Base-by-base conservation (phyloP, 2,113 vertebrate genomes). In the Microtus ochrogaster region DNA sequence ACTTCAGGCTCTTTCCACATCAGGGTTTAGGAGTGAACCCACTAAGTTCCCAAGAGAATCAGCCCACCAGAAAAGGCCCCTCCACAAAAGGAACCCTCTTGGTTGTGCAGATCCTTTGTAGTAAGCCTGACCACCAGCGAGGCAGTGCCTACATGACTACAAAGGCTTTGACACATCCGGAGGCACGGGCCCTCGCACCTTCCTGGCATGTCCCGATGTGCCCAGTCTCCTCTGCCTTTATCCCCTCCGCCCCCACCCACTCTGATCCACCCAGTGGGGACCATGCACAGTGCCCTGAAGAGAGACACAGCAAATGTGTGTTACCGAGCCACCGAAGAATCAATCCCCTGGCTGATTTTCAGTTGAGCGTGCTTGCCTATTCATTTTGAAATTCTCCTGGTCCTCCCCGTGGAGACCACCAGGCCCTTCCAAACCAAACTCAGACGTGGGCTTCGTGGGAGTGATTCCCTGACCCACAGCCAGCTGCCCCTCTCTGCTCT, bases 351-450 rank as follows among this genome's bases (percentile, higher is more conserved):
- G 41, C 47, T 87, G 52, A 58, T 13, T 33, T 73, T 61, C 41
- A 83, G 49, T 0, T 13, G 44, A 61, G 58, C 19, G 10, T 36
- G 41, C 24, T 49, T 22, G 44, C 7, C 58, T 95, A 8, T n/a
- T 95, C 52, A 96, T 61, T 89, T 82, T 87, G 61, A 41, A 82
- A 33, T 91, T 41, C 77, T 16, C 82, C 49, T 39, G 65, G 72
- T 77, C 68, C 89, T 76, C 49, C 55, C 58, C 9, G 44, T 87
- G 65, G n/a, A 74, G 77, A 14, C 61, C 8, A 63, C 72, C 66
- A 24, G 33, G 33, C 44, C 81, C 52, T 81, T 94, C 36, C 63
- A 36, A 58, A 65, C 39, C 17, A n/a, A 68, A 81, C 24, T 90
- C 33, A 68, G 82, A 61, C 5, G 68, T 24, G 39, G 72, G 1